A percentile compares a stretch with the other conserved stretches of the same genome.
Evolutionary conservation across 2,113 vertebrate species (phyloP).

Genomic region (Trematomus loennbergii): DNA sequence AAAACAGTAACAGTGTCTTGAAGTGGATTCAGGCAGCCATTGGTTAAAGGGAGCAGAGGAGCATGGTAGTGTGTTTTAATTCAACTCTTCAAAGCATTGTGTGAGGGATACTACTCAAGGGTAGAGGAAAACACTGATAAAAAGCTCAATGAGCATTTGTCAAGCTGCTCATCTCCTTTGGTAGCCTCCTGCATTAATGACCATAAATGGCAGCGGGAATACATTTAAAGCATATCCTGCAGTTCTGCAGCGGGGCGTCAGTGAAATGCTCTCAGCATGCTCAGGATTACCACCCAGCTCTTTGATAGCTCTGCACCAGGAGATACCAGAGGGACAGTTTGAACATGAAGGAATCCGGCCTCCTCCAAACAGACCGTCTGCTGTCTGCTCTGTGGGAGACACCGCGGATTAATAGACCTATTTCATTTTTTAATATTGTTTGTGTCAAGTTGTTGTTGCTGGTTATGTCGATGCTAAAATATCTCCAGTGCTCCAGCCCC

Average conservation of each 20-base stretch:
- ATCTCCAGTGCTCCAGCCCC: no score
- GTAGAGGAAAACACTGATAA: slow-evolving; percentile 21
- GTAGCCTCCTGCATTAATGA: slow-evolving; percentile 14
- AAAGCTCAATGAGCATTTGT: slow-evolving; percentile 19
- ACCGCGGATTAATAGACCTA: background rate
- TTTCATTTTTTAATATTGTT: no score
- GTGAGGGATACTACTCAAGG: background rate
- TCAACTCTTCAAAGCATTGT: slow-evolving; percentile 9
- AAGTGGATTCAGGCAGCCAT: no score
- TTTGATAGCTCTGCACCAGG: slow-evolving; percentile 6
- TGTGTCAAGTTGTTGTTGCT: no score
- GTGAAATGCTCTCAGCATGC: slow-evolving; percentile 20
- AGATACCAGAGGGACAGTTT: slow-evolving; percentile 19
- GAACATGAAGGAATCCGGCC: background rate
- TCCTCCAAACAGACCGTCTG: background rate
- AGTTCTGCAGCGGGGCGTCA: slow-evolving; percentile 12
- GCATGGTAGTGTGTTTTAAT: background rate
- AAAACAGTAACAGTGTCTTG: no score
- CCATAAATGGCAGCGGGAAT: slow-evolving; percentile 23
- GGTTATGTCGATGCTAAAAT: no score
- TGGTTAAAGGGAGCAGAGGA: no score
- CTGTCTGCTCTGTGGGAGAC: slow-evolving; percentile 26
- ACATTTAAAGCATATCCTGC: slow-evolving; percentile 14
- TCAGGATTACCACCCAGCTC: slow-evolving; percentile 11
- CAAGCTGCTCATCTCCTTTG: slow-evolving; percentile 16